Conservation (phyloP, 2,113 vertebrate genomes). For the Eubucco bourcierii region DNA sequence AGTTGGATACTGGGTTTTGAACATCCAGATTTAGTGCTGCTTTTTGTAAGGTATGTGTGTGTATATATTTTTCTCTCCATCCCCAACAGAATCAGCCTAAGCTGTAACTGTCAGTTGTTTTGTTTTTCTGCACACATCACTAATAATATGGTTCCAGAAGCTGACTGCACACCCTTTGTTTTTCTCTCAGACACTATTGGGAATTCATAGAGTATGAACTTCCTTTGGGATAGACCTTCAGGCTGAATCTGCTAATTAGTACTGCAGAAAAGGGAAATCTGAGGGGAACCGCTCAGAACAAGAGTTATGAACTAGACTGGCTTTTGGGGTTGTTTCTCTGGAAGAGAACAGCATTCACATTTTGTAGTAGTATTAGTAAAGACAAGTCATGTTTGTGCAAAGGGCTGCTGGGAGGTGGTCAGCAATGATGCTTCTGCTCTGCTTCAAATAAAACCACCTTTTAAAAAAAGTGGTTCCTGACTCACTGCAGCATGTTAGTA, state of each 20-base stretch:
- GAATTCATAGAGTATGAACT: background rate
- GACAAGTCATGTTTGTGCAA: background rate
- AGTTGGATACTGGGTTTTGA: background rate
- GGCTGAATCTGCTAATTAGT: constrained; percentile 15
- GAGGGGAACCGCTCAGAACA: constrained; percentile 17
- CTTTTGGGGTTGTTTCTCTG: background rate
- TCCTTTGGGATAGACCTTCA: constrained; percentile 37
- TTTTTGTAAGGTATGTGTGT: background rate
- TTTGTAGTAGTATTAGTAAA: background rate
- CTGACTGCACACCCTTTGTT: background rate
- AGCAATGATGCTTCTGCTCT: background rate
- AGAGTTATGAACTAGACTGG: background rate
- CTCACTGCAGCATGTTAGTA: background rate
- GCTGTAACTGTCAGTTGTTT: background rate
- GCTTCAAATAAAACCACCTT: background rate
- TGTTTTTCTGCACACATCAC: background rate
- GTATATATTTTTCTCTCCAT: background rate
- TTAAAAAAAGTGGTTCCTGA: background rate
- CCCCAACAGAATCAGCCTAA: background rate
- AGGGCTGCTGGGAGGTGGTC: background rate
- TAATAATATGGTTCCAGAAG: background rate
- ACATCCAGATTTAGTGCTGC: background rate
- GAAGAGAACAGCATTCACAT: background rate
- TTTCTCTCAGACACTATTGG: constrained; percentile 2
- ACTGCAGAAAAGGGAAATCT: constrained; percentile 2